Conservation (phyloP, 2,797 vertebrate genomes). For the Furcifer pardalis region DNA sequence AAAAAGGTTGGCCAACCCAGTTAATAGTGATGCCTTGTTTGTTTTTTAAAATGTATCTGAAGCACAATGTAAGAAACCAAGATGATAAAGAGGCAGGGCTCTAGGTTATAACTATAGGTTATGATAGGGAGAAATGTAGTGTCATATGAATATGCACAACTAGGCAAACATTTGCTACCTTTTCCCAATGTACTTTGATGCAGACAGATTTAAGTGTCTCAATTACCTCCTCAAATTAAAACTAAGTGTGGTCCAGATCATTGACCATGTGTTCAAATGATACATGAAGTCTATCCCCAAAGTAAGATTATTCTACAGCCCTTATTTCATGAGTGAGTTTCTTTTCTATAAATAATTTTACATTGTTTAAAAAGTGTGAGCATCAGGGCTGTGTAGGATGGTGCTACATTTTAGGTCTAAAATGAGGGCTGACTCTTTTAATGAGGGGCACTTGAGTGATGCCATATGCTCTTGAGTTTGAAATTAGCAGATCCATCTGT, state of each 20-base stretch:
- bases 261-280: background rate
- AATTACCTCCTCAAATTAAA: background rate
- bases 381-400: conserved; percentile 74
- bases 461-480: conserved; percentile 73
- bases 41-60: too few species aligned
- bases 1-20: too few species aligned
- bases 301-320: conserved; percentile 46
- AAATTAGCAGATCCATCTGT: conserved; percentile 76
- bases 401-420: conserved; percentile 66
- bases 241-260: background rate
- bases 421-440: conserved; percentile 71
- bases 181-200: background rate
- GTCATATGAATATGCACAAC: background rate
- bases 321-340: conserved; percentile 71
- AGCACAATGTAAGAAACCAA: too few species aligned
- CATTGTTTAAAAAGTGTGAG: conserved; percentile 69
- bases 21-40: too few species aligned
- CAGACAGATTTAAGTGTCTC: too few species aligned
- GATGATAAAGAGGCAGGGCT: too few species aligned
- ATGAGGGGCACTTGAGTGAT: conserved; percentile 73
- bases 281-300: conserved; percentile 40
- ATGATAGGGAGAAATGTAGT: background rate
- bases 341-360: conserved; percentile 76
- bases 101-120: too few species aligned
- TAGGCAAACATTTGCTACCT: background rate